These are phyloP conservation scores for Melanotus villosus DNA, from an alignment of 2,888 invertebrate species.

Conservation along the genomic window DNA sequence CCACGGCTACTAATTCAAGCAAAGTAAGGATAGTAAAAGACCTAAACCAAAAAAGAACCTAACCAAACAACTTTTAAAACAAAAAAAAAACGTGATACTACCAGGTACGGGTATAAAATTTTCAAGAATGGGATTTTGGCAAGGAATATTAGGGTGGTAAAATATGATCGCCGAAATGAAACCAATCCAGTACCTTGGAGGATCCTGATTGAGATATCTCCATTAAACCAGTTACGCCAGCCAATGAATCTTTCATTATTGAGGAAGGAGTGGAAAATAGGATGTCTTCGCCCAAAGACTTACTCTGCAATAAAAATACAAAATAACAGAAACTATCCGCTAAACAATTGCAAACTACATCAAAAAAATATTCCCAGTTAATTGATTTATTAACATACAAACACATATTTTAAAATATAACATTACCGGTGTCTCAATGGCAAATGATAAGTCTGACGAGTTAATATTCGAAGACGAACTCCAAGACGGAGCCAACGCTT, in stretches of 20 bases:
- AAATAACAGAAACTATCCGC: not conserved
- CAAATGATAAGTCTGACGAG: constrained; percentile 77
- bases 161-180: constrained; percentile 63
- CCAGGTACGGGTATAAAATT: constrained; percentile 39
- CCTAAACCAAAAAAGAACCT: constrained; percentile 31
- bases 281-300: constrained; percentile 73
- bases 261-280: constrained; percentile 92
- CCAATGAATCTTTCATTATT: constrained; percentile 86
- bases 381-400: no score
- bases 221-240: constrained; percentile 77
- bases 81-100: constrained; percentile 20
- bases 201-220: constrained; percentile 70
- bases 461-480: constrained; percentile 65
- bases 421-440: constrained; percentile 85
- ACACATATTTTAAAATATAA: no score
- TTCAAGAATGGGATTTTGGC: not conserved
- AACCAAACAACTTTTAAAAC: constrained; percentile 18
- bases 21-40: constrained; percentile 27
- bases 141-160: constrained; percentile 55
- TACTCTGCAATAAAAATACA: constrained; percentile 78
- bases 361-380: no score
- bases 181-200: constrained; percentile 68
- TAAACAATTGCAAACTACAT: no score
- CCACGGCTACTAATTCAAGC: constrained; percentile 24
- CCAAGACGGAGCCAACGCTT: constrained; percentile 86